phyloP scores from a whole-genome alignment of 2,113 vertebrate genomes.

The Spheniscus mendiculus region DNA sequence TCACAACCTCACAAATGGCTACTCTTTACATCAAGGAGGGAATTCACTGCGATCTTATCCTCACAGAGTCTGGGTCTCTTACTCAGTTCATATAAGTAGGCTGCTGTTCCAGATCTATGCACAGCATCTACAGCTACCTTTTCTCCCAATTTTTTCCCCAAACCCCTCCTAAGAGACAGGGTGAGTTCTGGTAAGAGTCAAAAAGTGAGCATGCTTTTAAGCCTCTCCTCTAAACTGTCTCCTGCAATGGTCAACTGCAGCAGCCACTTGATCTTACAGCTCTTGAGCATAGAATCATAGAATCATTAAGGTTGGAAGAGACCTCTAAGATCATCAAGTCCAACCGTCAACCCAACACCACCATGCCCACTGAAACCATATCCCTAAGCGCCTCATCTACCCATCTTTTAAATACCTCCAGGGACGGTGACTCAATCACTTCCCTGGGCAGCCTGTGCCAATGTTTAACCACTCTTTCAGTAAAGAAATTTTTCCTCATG shows the following conservation, averaged over 20 bases:
- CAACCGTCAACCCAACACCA: too few relatives aligned
- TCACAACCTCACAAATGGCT: not conserved
- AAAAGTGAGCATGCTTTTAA: not conserved
- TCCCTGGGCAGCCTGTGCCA: too few relatives aligned
- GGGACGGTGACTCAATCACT: too few relatives aligned
- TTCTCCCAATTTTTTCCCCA: not conserved
- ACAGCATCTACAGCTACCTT: not conserved
- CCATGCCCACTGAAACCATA: too few relatives aligned
- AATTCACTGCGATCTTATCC: not conserved
- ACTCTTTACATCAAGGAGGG: not conserved
- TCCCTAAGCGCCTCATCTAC: too few relatives aligned
- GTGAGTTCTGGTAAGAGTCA: not conserved
- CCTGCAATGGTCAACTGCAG: not conserved
- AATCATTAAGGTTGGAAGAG: too few relatives aligned
- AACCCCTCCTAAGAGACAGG: not conserved
- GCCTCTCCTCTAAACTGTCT: not conserved
- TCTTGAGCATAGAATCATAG: too few relatives aligned
- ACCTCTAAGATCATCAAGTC: too few relatives aligned
- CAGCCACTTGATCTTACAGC: not conserved
- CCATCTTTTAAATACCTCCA: too few relatives aligned
- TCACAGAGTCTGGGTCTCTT: not conserved
- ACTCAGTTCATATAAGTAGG: not conserved
- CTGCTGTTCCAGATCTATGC: not conserved
- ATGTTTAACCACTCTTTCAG: too few relatives aligned
- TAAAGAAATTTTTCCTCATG: too few relatives aligned